phyloP scores from a whole-genome alignment of 2,797 vertebrate genomes.

The Silurus lanzhouensis region DNA sequence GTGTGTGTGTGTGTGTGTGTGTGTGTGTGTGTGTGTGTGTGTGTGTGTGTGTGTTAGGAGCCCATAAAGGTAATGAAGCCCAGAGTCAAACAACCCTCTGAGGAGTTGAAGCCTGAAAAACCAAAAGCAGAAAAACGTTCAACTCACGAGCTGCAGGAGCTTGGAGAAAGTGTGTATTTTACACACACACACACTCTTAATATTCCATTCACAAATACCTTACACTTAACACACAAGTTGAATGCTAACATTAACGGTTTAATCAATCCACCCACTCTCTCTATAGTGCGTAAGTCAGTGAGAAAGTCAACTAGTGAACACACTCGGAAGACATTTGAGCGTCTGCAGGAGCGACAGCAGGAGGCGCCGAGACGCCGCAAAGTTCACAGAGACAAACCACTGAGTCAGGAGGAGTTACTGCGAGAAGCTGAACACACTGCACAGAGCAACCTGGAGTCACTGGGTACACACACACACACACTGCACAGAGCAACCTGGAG shows the following conservation, averaged over 20 bases:
- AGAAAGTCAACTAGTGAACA: conserved; percentile 94
- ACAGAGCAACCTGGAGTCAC: conserved; percentile 89
- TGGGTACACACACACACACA: conserved; percentile 73
- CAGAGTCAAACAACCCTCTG: conserved; percentile 81
- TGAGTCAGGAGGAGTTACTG: conserved; percentile 93
- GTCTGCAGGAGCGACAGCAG: conserved; percentile 90
- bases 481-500: conserved; percentile 86
- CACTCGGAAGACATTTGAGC: conserved; percentile 89
- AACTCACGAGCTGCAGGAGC: conserved; percentile 82
- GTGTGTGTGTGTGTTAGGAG: conserved; percentile 72
- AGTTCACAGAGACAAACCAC: conserved; percentile 81
- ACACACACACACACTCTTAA: neutral
- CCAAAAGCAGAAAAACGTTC: conserved; percentile 78
- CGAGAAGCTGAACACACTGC: conserved; percentile 91
- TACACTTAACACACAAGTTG: neutral
- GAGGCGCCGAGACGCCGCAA: conserved; percentile 89
- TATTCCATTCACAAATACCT: neutral
- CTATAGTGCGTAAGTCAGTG: conserved; percentile 89
- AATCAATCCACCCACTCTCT: neutral
- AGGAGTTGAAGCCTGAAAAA: conserved; percentile 78
- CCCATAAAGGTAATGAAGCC: conserved; percentile 86
- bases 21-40: conserved; percentile 16
- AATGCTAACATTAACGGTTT: neutral
- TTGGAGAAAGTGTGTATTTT: conserved; percentile 78
- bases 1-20: conserved; percentile 30